Evolutionary conservation across 2,113 vertebrate species (phyloP), one percentile per base, ranked within the genome.

Genomic region (Erythrocercus mccallii): DNA sequence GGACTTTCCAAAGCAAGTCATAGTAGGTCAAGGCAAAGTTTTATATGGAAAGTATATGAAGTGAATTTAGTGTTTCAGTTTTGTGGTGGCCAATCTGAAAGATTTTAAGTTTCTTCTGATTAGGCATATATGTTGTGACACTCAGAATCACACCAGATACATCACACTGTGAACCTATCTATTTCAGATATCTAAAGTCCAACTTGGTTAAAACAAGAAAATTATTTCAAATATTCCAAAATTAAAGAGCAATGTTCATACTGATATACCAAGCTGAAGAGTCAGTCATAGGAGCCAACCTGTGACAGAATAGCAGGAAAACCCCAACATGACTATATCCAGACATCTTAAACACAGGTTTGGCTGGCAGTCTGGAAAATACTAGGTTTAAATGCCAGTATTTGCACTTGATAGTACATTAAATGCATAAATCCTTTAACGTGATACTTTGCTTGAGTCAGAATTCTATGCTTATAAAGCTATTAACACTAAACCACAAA

Each of bases 371-470:
- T 82, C 62, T 88, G 88, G 74, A 96, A 92, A 96, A 88, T 22
- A 22, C 50, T 35, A 57, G 28, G 62, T 93, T 96, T 96, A 96
- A 96, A 96, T 82, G 82, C 51, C 86, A 93, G 35, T 88, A 96
- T 94, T 92, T 92, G 56, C 66, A 93, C 71, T 94, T 96, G 88
- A 95, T 93, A 81, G 70, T 91, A 90, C 84, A 92, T 60, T 94
- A 82, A 91, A 96, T 83, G 86, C 84, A 94, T 84, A 97, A 91
- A 95, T 60, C 25, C 88, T 96, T 97, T 93, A 97, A 97, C 86
- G 73, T 42, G 76, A 96, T 91, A 95, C 87, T 93, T 92, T 94
- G 53, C 80, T 94, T 72, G 62, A 97, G 92, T 97, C 94, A 97
- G 92, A 95, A 93, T 95, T 96, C 80, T 95, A 81, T 82, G 86